These are phyloP conservation scores for Muscina levida DNA, from an alignment of 2,888 invertebrate species.

Conservation along the genomic window DNA sequence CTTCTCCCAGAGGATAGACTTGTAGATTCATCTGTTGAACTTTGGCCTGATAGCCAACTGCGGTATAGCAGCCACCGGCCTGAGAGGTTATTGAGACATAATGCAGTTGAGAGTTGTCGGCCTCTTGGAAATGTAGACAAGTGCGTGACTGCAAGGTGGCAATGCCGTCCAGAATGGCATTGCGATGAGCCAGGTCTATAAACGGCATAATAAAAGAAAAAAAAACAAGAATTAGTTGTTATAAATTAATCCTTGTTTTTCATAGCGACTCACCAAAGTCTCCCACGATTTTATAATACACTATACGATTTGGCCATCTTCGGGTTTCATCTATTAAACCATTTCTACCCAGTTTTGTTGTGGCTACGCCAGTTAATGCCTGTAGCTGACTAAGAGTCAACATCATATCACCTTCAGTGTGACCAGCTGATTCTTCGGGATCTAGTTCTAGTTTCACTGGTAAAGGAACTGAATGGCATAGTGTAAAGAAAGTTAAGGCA, in stretches of 20 bases:
- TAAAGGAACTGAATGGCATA: constrained; percentile 11
- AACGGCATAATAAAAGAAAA: neutral
- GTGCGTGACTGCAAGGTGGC: constrained; percentile 86
- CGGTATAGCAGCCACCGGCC: constrained; percentile 87
- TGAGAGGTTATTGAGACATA: constrained; percentile 72
- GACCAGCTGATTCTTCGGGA: constrained; percentile 87
- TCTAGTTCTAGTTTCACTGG: constrained; percentile 80
- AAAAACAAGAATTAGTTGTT: neutral
- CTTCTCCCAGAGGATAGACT: constrained; percentile 73
- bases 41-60: constrained; percentile 84
- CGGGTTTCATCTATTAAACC: constrained; percentile 82
- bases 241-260: neutral
- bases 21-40: constrained; percentile 75
- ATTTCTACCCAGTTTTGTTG: constrained; percentile 80
- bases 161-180: constrained; percentile 85
- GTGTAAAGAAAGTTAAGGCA: too few relatives aligned
- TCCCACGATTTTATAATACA: constrained; percentile 82
- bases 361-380: constrained; percentile 46
- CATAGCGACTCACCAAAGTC: constrained; percentile 69
- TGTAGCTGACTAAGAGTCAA: constrained; percentile 80
- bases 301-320: constrained; percentile 84
- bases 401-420: constrained; percentile 88
- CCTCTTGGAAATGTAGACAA: constrained; percentile 85
- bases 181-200: constrained; percentile 80
- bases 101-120: constrained; percentile 76